Conservation (phyloP, 2,888 invertebrate species). For the Unio pictorum region DNA sequence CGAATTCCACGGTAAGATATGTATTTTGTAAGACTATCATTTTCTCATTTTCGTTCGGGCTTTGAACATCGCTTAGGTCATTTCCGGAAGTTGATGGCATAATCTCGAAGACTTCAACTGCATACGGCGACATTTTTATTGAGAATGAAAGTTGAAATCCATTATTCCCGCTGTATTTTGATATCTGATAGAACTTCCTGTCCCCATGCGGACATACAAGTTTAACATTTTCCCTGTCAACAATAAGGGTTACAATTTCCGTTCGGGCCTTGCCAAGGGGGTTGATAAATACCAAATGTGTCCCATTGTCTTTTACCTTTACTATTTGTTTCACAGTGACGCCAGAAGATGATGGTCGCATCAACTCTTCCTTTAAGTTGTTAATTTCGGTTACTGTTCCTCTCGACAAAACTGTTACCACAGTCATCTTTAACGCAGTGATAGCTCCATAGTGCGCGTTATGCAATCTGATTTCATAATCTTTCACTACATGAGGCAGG, state of each 20-base stretch:
- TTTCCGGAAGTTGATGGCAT: neutral
- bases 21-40: conserved; percentile 49
- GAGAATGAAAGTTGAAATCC: conserved; percentile 79
- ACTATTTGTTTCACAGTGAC: conserved; percentile 37
- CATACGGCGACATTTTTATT: conserved; percentile 84
- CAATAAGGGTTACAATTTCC: conserved; percentile 84
- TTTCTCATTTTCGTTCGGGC: neutral
- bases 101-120: conserved; percentile 79
- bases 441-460: conserved; percentile 41
- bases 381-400: conserved; percentile 33
- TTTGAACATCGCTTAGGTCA: neutral
- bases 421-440: conserved; percentile 33
- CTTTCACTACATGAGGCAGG: conserved; percentile 91
- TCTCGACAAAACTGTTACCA: conserved; percentile 38
- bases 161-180: conserved; percentile 24
- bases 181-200: conserved; percentile 81
- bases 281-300: conserved; percentile 81
- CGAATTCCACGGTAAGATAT: conserved; percentile 44
- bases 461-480: conserved; percentile 76
- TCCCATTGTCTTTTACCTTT: conserved; percentile 32
- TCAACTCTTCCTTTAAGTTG: conserved; percentile 38
- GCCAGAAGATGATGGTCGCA: conserved; percentile 16
- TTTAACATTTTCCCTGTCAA: conserved; percentile 80
- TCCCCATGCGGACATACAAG: conserved; percentile 73
- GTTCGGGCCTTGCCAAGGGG: conserved; percentile 84